phyloP scores from a whole-genome alignment of 2,888 invertebrate species.

The Drosophila robusta region DNA sequence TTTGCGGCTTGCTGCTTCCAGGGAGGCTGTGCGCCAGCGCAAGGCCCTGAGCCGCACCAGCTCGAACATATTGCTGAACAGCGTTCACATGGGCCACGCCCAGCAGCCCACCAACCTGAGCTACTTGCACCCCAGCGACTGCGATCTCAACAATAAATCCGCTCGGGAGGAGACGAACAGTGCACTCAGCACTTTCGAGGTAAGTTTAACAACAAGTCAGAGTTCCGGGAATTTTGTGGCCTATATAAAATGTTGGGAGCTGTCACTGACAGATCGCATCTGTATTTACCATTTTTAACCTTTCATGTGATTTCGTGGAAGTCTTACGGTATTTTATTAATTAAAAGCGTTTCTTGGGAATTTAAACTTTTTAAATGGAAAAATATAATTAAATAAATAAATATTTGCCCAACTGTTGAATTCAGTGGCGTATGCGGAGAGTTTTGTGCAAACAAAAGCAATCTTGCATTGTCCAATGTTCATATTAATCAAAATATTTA shows the following conservation, averaged over 20 bases:
- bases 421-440: too few relatives aligned
- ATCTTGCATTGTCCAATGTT: too few relatives aligned
- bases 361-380: too few relatives aligned
- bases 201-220: slow-evolving; percentile 43
- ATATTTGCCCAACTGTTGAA: too few relatives aligned
- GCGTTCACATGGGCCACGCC: slow-evolving; percentile 92
- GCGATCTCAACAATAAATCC: slow-evolving; percentile 85
- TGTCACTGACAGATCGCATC: not conserved
- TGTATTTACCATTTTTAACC: not conserved
- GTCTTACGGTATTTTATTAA: too few relatives aligned
- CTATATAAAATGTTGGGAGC: not conserved
- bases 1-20: slow-evolving; percentile 45
- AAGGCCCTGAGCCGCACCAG: slow-evolving; percentile 94
- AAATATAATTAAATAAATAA: too few relatives aligned
- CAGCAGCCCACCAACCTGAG: slow-evolving; percentile 89
- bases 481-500: too few relatives aligned
- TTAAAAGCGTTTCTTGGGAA: too few relatives aligned
- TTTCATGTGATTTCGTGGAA: not conserved
- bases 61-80: slow-evolving; percentile 93
- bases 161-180: slow-evolving; percentile 85
- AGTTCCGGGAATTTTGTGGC: not conserved
- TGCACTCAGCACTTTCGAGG: slow-evolving; percentile 85
- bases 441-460: too few relatives aligned
- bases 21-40: slow-evolving; percentile 93
- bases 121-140: slow-evolving; percentile 88